Percentiles rank a stretch among this genome's conserved stretches.
Evolutionary conservation across 2,113 vertebrate species (phyloP).

Genomic region (Percopsis transmontana): DNA sequence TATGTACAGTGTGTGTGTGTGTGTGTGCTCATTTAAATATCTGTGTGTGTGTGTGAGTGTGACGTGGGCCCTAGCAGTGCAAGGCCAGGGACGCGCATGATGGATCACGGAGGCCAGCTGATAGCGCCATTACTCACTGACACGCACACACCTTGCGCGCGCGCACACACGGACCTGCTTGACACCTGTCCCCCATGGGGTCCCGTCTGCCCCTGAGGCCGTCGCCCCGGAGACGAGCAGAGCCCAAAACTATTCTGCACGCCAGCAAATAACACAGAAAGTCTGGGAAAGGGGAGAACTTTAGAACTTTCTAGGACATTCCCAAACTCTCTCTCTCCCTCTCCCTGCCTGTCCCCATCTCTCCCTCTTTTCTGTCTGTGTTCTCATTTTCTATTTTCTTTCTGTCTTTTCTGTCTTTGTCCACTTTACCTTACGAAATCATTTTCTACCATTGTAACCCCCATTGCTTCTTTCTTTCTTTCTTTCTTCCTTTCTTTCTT

Average conservation of each 20-base stretch:
- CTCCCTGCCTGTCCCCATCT: conserved; percentile 7
- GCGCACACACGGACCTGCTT: conserved; percentile 83
- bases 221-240: conserved; percentile 76
- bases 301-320: conserved; percentile 74
- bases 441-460: neutral
- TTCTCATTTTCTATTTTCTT: neutral
- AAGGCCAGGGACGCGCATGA: conserved; percentile 83
- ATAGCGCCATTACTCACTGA: conserved; percentile 97
- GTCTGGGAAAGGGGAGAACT: conserved; percentile 63
- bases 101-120: conserved; percentile 94
- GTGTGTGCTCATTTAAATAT: conserved; percentile 66
- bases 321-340: conserved; percentile 21
- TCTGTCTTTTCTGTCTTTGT: neutral
- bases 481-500: neutral
- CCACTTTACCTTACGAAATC: neutral
- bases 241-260: conserved; percentile 75
- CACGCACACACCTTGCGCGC: conserved; percentile 83
- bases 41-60: conserved; percentile 14
- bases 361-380: neutral
- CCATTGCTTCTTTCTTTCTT: neutral
- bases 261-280: conserved; percentile 65
- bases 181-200: conserved; percentile 87
- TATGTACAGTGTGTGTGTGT: conserved; percentile 65
- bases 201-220: conserved; percentile 77
- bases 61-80: conserved; percentile 74